These are phyloP conservation scores for Isotomurus palustris DNA, from an alignment of 2,888 invertebrate species.

Conservation along the genomic window DNA sequence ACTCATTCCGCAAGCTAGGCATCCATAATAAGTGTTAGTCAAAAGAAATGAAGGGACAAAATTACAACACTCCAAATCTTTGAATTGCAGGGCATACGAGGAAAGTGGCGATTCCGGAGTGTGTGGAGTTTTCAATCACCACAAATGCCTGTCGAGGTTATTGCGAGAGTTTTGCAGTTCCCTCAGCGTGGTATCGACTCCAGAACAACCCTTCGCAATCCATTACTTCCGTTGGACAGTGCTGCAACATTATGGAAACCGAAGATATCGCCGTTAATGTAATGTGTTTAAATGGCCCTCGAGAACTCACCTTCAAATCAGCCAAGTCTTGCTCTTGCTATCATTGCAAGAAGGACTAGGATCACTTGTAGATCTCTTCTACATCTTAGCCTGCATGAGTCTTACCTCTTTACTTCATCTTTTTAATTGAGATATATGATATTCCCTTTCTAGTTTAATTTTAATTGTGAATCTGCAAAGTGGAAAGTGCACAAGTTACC, in stretches of 20 bases:
- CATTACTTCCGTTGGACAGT: conserved; percentile 76
- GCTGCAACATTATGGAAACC: conserved; percentile 85
- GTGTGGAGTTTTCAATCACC: conserved; percentile 76
- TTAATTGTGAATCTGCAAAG: too few relatives aligned
- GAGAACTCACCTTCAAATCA: conserved; percentile 74
- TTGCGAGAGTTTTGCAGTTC: conserved; percentile 81
- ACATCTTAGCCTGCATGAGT: too few relatives aligned
- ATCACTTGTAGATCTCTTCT: too few relatives aligned
- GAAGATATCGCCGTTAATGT: conserved; percentile 63
- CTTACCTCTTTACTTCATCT: too few relatives aligned
- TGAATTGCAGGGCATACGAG: conserved; percentile 67
- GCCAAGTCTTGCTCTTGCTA: conserved; percentile 78
- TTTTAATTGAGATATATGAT: too few relatives aligned
- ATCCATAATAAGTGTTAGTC: too few relatives aligned
- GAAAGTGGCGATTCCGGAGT: conserved; percentile 75
- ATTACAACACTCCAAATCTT: too few relatives aligned
- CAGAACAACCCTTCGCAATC: conserved; percentile 58
- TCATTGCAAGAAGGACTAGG: conserved; percentile 75
- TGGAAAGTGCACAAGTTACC: too few relatives aligned
- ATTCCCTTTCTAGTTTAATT: too few relatives aligned
- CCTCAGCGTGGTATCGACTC: conserved; percentile 59
- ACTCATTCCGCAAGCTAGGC: too few relatives aligned
- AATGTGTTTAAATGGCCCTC: conserved; percentile 70
- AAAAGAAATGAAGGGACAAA: too few relatives aligned
- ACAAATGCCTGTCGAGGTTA: conserved; percentile 74